Evolutionary conservation across 2,797 vertebrate species (phyloP).

Genomic region (Lophotriccus pileatus): DNA sequence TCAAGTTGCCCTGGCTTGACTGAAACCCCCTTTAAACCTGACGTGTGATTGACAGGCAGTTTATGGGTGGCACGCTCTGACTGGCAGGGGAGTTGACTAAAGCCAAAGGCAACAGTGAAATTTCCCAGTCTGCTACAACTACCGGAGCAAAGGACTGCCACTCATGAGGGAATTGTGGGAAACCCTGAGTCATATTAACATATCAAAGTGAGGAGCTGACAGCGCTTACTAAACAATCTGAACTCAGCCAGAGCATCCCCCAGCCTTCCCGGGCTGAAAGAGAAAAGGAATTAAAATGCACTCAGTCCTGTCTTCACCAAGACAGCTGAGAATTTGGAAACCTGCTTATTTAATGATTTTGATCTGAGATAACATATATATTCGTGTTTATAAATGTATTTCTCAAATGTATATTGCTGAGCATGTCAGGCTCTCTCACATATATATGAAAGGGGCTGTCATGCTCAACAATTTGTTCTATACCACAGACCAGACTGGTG

Average conservation of each 20-base stretch:
- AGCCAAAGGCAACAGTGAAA: slow-evolving; percentile 78
- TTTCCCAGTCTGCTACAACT: slow-evolving; percentile 79
- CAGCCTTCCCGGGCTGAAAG: neutral
- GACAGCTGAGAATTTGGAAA: slow-evolving; percentile 63
- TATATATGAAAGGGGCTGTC: slow-evolving; percentile 39
- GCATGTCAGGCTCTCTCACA: neutral
- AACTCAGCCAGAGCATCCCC: slow-evolving; percentile 40
- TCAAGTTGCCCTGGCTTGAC: slow-evolving; percentile 65
- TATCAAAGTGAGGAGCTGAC: slow-evolving; percentile 79
- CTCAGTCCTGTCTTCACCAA: neutral
- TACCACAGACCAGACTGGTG: slow-evolving; percentile 33
- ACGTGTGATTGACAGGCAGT: slow-evolving; percentile 78
- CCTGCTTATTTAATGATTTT: slow-evolving; percentile 77
- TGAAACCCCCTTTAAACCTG: slow-evolving; percentile 68
- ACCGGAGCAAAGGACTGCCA: slow-evolving; percentile 63
- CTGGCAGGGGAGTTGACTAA: slow-evolving; percentile 84
- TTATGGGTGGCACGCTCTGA: slow-evolving; percentile 76
- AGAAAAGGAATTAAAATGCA: neutral
- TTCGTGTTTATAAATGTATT: neutral
- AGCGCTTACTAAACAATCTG: slow-evolving; percentile 67
- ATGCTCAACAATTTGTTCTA: slow-evolving; percentile 58
- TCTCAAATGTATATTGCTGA: neutral
- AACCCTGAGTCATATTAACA: slow-evolving; percentile 79
- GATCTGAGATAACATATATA: slow-evolving; percentile 66
- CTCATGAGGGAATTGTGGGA: slow-evolving; percentile 60